Evolutionary conservation across 2,113 vertebrate genomes (phyloP), one percentile per base, ranked within the genome.

Genomic region (Pipa parva): DNA sequence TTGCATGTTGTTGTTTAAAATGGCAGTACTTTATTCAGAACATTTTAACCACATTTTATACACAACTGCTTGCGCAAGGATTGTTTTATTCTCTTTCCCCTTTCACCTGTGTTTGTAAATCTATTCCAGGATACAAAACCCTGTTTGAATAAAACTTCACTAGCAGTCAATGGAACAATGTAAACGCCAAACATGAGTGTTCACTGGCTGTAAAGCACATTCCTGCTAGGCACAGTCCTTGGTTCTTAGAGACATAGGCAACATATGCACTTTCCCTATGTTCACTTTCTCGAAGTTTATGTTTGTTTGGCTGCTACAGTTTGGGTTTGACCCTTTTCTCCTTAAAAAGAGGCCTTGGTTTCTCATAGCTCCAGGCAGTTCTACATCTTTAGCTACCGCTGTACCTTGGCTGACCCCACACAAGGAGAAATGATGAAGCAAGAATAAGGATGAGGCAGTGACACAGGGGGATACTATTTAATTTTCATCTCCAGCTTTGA

Each of bases 361-460:
- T 25, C 46, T 51, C 24, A 9, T 51, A 51, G 56, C 55, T 39
- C 39, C 20, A 29, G 49, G 66, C 66, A 70, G 18, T 54, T 59
- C 48, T 50, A 61, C 48, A 70, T 52, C 48, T 60, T 60, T 60
- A 52, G 65, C 65, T 69, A 70, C 66, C 61, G 58, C 58, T 70
- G 58, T 61, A 61, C 49, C 66, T 61, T 70, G 66, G 66, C 58
- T 70, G 66, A 70, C 66, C 66, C 37, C 39, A 6, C 51, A 57
- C 65, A 70, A 49, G 57, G 50, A 28, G 48, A 70, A 48, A 68
- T 60, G 45, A 70, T 45, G 56, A 67, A 39, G 63, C 39, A 67
- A 67, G 46, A 39, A 68, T 46, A 49, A 70, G n/a, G 57, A 69
- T 60, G 57, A 69, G 33, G 57, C 66, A 54, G 58, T 61, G 65